Percentiles rank a stretch among this genome's conserved stretches.
Conservation (phyloP, 2,113 vertebrate genomes). For the Percopsis transmontana region DNA sequence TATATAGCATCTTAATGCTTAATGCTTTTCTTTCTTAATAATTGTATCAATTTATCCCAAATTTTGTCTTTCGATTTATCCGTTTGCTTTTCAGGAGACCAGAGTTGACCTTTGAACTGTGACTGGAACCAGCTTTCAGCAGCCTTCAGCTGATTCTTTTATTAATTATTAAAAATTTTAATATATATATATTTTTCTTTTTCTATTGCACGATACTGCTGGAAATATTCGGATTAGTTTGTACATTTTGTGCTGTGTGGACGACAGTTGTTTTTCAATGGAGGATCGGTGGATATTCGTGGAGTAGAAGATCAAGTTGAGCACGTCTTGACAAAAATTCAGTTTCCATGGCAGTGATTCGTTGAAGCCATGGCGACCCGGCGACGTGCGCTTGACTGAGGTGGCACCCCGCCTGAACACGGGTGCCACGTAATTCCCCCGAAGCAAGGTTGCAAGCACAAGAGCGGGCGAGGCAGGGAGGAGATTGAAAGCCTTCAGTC, state of each 20-base stretch:
- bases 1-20: not conserved
- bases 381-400: no score
- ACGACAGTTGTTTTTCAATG: not conserved
- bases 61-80: constrained; percentile 26
- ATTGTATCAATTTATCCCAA: constrained; percentile 9
- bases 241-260: no score
- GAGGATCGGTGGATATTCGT: not conserved
- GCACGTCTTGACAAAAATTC: constrained; percentile 45
- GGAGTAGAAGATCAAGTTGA: constrained; percentile 74
- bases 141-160: not conserved
- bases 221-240: no score
- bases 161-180: not conserved
- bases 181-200: not conserved
- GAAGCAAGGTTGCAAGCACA: constrained; percentile 51
- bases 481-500: constrained; percentile 60
- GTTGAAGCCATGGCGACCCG: no score
- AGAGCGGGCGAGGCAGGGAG: constrained; percentile 39
- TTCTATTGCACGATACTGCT: not conserved
- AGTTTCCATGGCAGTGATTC: no score
- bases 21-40: not conserved
- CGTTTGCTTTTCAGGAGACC: constrained; percentile 46
- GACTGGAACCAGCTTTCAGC: constrained; percentile 21
- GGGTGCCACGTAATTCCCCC: constrained; percentile 25
- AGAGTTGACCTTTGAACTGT: constrained; percentile 49
- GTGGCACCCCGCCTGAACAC: constrained; percentile 42